Evolutionary conservation across 2,797 vertebrate species (phyloP).

Genomic region (Parauchenoglanis ngamensis): DNA sequence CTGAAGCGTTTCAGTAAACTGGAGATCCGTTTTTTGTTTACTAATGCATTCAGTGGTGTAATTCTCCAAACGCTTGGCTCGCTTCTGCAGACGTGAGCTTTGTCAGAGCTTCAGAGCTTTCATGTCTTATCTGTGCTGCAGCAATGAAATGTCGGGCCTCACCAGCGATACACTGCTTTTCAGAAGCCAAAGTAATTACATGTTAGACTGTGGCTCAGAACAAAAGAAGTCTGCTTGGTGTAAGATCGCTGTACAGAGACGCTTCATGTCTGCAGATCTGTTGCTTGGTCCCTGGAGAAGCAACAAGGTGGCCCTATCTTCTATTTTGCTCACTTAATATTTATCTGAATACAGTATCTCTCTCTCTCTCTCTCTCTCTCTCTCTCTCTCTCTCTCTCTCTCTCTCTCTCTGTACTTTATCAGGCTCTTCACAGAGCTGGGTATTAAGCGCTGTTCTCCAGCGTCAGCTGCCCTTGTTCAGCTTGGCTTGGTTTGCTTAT

Average conservation of each 20-base stretch:
- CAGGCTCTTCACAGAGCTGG: constrained; percentile 17
- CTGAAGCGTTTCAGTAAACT: not conserved
- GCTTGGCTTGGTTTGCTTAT: constrained; percentile 51
- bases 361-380: not conserved
- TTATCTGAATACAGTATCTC: constrained; percentile 10
- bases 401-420: constrained; percentile 28
- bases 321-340: constrained; percentile 26
- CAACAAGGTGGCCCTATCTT: constrained; percentile 19
- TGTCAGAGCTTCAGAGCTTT: constrained; percentile 44
- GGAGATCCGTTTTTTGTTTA: constrained; percentile 20
- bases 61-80: constrained; percentile 32
- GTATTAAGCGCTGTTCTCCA: constrained; percentile 27
- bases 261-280: constrained; percentile 20
- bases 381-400: not conserved
- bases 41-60: constrained; percentile 23
- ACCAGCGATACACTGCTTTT: constrained; percentile 10
- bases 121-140: constrained; percentile 48
- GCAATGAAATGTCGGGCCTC: constrained; percentile 43
- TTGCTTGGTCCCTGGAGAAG: constrained; percentile 21
- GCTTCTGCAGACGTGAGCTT: constrained; percentile 25
- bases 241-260: constrained; percentile 5
- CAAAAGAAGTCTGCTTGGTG: constrained; percentile 25
- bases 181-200: constrained; percentile 43
- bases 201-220: constrained; percentile 33
- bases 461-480: constrained; percentile 19